Evolutionary conservation across 2,888 invertebrate species (phyloP), one percentile per base, ranked within the genome.

Genomic region (Scotopteryx bipunctaria): DNA sequence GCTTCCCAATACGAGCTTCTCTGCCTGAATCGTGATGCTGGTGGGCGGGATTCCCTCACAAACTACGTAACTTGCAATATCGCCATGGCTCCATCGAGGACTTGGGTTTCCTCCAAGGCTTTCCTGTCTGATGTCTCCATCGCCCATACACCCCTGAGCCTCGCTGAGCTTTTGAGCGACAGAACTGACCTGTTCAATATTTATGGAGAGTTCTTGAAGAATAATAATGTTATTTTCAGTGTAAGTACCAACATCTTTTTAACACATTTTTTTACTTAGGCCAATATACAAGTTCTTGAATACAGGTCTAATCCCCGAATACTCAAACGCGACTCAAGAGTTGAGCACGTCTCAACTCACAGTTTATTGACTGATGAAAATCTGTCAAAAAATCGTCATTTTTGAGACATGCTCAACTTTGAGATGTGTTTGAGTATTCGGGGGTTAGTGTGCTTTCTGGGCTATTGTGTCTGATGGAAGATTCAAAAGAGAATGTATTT

Each of bases 181-280:
- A 88, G 91, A 55, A 91, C 91, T 0, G 93, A 94, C 60, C 79
- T 93, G 4, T 92, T 94, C 68, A 92, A 92, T 55, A 88, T 95
- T 40, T 95, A 94, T 64, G 94, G 94, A 17, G 87, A 89, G 53
- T 91, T 84, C 62, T 77, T 90, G 64, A 90, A 89, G 70, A 88
- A 90, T 49, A 86, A 91, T 59, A 86, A 91, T 47, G 81, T 91
- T 44, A 84, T 91, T 55, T 91, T 91, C 61, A 86, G 71, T 69
- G 90, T 91, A 63, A 85, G 90, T 85, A 9, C 33, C 1, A 4
- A 11, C 11, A 11, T 5, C 11, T 3, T 27, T n/a, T 9, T 9
- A 25, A n/a, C 9, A 5, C n/a, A n/a, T n/a, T n/a, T n/a, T n/a
- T n/a, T n/a, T n/a, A n/a, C n/a, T n/a, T n/a, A n/a, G n/a, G n/a